phyloP scores from a whole-genome alignment of 2,797 vertebrate genomes.

The Nyctalus aviator region DNA sequence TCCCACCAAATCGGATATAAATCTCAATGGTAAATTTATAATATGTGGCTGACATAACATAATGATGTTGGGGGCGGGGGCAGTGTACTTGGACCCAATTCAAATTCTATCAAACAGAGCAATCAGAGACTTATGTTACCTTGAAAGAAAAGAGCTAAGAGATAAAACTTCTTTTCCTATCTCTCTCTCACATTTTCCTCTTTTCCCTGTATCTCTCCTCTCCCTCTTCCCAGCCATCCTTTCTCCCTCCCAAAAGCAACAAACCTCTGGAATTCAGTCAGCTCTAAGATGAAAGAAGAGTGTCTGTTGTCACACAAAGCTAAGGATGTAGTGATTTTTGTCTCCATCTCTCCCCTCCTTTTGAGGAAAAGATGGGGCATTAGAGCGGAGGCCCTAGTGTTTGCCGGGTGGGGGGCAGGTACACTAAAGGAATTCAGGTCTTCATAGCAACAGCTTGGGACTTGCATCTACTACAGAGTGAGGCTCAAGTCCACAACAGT shows the following conservation, averaged over 20 bases:
- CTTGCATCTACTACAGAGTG: background rate
- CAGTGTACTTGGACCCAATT: background rate
- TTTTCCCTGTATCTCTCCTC: background rate
- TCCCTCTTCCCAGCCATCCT: background rate
- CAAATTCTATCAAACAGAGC: background rate
- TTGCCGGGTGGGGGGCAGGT: too few species aligned
- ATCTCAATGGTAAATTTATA: background rate
- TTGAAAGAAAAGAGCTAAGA: background rate
- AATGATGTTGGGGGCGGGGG: background rate
- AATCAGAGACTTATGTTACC: background rate
- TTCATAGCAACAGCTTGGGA: background rate
- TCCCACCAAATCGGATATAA: background rate
- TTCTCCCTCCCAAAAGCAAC: background rate
- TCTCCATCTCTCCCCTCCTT: too few species aligned
- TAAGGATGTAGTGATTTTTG: background rate
- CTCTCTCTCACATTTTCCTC: background rate
- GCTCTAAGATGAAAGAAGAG: background rate
- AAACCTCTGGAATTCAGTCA: background rate
- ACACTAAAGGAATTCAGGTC: background rate
- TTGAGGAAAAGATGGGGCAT: too few species aligned
- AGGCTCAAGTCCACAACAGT: background rate
- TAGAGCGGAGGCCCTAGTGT: accelerated
- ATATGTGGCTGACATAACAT: background rate
- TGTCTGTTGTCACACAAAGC: background rate
- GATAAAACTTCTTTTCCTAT: background rate